Base-by-base conservation (phyloP, 2,797 vertebrate species). In the Coendou prehensilis region DNA sequence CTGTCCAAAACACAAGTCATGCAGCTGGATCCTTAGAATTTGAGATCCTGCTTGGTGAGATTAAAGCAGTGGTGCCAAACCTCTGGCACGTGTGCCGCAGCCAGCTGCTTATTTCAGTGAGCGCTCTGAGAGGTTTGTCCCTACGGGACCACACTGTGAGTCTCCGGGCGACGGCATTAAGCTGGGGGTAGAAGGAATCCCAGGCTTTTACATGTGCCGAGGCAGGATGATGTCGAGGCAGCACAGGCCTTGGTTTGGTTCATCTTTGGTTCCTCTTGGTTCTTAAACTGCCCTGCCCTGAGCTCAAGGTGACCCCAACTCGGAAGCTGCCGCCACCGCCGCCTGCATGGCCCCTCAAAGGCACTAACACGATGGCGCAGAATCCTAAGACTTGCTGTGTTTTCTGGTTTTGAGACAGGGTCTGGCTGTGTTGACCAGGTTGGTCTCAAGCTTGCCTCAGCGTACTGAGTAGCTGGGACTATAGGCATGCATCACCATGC, bases 321-420 rank as follows among this genome's bases (percentile, higher is more conserved):
- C 3, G 15, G 7, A 52, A 78, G 23, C 73, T 15, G 45, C 73
- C 9, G 0, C 80, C 9, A 6, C 47, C 7, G 1, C 79, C 10
- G 6, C 50, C 26, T 71, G 33, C 6, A 4, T 13, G 18, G 11
- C 80, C 50, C 30, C 5, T 3, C 0, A 1, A 8, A 30, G n/a
- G 87, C 57, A 33, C 30, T 3, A 9, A n/a, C 57, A 26, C 9
- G 22, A 28, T 6, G 14, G 17, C 23, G 2, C 2, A 22, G 4
- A 33, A 22, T 0, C 20, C 76, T 11, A 14, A 33, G 59, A 45
- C 30, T 3, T 50, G 7, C 56, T 33, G 41, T 8, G 10, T 23
- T 64, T 23, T 22, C 64, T 30, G 28, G 56, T 33, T 80, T 17
- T 47, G 20, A 73, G 54, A 10, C 10, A 20, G 45, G 23, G 61